Percentiles rank a stretch among this genome's conserved stretches.
These are phyloP conservation scores for Microhierax caerulescens DNA, from an alignment of 2,797 vertebrate genomes.

Conservation along the genomic window DNA sequence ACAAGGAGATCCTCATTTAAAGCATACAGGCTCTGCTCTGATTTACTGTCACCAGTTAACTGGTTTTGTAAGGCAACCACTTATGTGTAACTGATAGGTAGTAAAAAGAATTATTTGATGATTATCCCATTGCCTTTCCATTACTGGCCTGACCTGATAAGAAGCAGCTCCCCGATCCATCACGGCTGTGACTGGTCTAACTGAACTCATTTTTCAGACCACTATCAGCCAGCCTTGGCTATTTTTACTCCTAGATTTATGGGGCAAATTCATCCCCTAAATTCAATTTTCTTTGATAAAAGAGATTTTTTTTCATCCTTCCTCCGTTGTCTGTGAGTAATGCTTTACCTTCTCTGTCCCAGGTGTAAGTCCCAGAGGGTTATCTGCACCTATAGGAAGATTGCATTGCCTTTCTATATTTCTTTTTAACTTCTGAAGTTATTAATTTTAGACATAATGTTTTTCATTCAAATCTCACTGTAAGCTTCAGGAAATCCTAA, in stretches of 20 bases:
- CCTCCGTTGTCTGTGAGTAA: conserved; percentile 46
- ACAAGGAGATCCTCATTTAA: neutral
- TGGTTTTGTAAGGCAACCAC: conserved; percentile 54
- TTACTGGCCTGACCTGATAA: conserved; percentile 68
- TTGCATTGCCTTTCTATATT: neutral
- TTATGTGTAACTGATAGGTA: conserved; percentile 63
- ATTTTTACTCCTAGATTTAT: conserved; percentile 73
- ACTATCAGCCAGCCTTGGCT: conserved; percentile 60
- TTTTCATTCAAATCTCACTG: conserved; percentile 33
- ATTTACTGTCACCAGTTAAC: conserved; percentile 55
- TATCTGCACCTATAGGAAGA: conserved; percentile 45
- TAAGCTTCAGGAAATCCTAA: neutral
- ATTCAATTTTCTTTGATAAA: conserved; percentile 70
- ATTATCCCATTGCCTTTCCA: conserved; percentile 68
- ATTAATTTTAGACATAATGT: conserved; percentile 24
- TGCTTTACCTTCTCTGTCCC: conserved; percentile 34
- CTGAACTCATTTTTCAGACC: conserved; percentile 67
- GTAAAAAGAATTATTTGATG: conserved; percentile 67
- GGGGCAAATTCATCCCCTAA: conserved; percentile 57
- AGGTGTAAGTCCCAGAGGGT: conserved; percentile 35
- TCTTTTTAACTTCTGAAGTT: conserved; percentile 26
- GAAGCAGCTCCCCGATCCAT: conserved; percentile 59
- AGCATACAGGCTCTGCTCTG: neutral
- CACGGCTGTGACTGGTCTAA: conserved; percentile 41
- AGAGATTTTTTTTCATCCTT: neutral